phyloP scores from a whole-genome alignment of 2,797 vertebrate species.

The Otolemur crassicaudatus region DNA sequence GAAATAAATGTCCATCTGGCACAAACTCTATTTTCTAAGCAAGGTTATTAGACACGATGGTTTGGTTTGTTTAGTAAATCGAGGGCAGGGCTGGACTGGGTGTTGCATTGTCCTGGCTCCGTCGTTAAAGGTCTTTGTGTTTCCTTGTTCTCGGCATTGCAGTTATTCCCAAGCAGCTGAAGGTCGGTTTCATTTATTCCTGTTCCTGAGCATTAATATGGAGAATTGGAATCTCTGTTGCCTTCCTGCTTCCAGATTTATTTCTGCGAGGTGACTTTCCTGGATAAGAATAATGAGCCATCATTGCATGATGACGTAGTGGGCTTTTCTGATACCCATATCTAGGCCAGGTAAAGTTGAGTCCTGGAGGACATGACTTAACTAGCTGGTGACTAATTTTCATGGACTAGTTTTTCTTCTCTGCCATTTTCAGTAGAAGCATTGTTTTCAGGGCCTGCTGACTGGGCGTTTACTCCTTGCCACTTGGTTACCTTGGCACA shows the following conservation, averaged over 20 bases:
- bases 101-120: background rate
- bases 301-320: background rate
- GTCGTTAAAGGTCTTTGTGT: background rate
- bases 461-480: background rate
- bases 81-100: background rate
- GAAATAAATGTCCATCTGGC: slow-evolving; percentile 80
- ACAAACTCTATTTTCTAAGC: slow-evolving; percentile 64
- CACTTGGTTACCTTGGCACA: background rate
- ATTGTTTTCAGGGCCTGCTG: background rate
- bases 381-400: background rate
- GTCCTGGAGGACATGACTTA: background rate
- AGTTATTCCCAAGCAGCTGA: slow-evolving; percentile 40
- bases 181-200: slow-evolving; percentile 47
- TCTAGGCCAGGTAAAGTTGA: background rate
- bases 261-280: slow-evolving; percentile 25
- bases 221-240: slow-evolving; percentile 13
- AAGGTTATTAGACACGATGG: slow-evolving; percentile 62
- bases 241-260: slow-evolving; percentile 10
- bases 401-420: background rate
- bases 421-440: background rate
- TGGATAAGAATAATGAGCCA: background rate
- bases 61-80: slow-evolving; percentile 68
- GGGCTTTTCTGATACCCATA: background rate
- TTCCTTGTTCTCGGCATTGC: slow-evolving; percentile 12
- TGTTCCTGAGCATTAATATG: slow-evolving; percentile 17